Evolutionary conservation across 2,113 vertebrate species (phyloP), one percentile per base, ranked within the genome.

Genomic region (Dolichotis patagonum): DNA sequence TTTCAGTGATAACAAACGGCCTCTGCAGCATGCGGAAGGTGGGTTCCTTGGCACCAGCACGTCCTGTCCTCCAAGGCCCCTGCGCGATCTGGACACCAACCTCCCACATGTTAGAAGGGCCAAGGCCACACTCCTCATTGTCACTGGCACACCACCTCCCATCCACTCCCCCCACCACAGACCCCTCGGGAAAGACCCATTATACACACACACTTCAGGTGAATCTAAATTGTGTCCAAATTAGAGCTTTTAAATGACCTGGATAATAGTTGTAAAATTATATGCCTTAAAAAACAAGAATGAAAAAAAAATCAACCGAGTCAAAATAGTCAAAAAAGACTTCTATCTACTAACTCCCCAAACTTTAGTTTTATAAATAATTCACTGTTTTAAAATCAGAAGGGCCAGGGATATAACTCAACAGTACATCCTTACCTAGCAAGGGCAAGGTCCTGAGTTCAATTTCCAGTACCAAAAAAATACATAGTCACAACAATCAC

Each of bases 321-420:
- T 85, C 38, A 96, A 88, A 94, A 89, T 43, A 17, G 85, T 9
- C 5, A 88, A 69, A 95, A 87, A 6, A 38, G 32, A 94, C 63
- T 78, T 82, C 60, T 30, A 96, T 60, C 5, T 92, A 67, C 13
- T 93, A 95, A 92, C 6, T 24, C 22, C 46, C 5, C 19, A 95
- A 96, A 82, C 63, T 82, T 81, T 77, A 63, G 38, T 54, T 78
- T 92, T 84, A 80, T 43, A 75, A 94, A 87, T 38, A 90, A 84
- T 65, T 49, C 77, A 35, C 26, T 65, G 32, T 58, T 96, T 93
- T 91, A 93, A 93, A 95, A 83, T 88, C 41, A 88, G 43, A 93
- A 92, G 91, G 14, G 52, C 52, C 14, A 16, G 52, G 52, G 52
- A 54, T 54, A 54, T 16, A 54, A n/a, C n/a, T n/a, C n/a, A n/a